These are phyloP conservation scores for Pangasius krempfi DNA, from an alignment of 2,797 vertebrate species.

Conservation along the genomic window DNA sequence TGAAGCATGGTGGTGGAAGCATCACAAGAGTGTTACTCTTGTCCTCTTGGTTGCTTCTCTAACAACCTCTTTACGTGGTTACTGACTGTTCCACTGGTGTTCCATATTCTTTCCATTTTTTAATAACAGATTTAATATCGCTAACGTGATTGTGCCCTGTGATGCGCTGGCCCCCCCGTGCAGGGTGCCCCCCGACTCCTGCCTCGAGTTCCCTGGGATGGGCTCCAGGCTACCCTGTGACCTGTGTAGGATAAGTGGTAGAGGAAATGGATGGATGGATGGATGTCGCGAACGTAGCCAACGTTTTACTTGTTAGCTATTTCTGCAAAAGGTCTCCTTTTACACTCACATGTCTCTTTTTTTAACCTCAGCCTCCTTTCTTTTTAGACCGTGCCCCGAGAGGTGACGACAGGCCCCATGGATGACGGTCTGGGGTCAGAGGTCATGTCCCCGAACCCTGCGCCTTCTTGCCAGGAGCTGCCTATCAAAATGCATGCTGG, in stretches of 20 bases:
- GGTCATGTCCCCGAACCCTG: conserved; percentile 65
- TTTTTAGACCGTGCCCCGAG: conserved; percentile 76
- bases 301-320: background rate
- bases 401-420: conserved; percentile 68
- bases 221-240: too few relatives aligned
- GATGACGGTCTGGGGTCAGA: conserved; percentile 76
- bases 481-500: conserved; percentile 77
- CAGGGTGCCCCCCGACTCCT: too few relatives aligned
- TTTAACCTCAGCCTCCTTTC: conserved; percentile 27
- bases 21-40: background rate
- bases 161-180: too few relatives aligned
- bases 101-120: background rate
- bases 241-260: too few relatives aligned
- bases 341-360: too few relatives aligned
- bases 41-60: background rate
- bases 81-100: background rate
- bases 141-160: background rate
- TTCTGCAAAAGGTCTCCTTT: background rate
- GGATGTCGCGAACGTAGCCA: background rate
- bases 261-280: too few relatives aligned
- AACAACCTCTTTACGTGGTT: background rate
- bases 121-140: background rate
- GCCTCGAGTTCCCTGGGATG: too few relatives aligned
- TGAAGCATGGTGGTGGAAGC: background rate
- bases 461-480: conserved; percentile 78